Evolutionary conservation across 1,140 invertebrate genomes (phyloP), one percentile per base, ranked within the genome.

Genomic region (Drosophila biarmipes): DNA sequence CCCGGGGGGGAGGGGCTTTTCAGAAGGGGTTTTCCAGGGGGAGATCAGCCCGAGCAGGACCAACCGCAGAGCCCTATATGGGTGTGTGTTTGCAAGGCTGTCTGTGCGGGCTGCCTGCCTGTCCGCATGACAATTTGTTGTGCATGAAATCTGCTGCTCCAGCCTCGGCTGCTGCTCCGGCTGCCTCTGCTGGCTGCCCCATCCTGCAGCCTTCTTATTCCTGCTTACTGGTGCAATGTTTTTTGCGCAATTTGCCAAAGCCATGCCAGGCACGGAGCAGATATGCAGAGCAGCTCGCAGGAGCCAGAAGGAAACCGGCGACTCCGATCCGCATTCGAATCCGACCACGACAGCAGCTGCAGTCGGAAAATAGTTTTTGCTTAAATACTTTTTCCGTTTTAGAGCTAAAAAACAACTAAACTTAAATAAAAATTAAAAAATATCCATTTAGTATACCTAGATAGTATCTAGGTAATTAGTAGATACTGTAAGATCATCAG

Each of bases 91-190:
- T 61, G 42, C 58, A 12, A 59, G 62, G 49, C 35, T 56, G 73
- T 53, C 59, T 81, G 78, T 81, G 78, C 66, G 66, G 66, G 76
- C 59, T 72, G 72, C 66, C 80, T 86, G 81, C 81, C 82, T 87
- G 82, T 87, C 82, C 84, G 78, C 82, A 87, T 87, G 82, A 87
- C 82, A 87, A 87, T 87, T 87, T 87, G 82, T 87, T 86, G 81
- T 86, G 78, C 82, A 81, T 86, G 82, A 86, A 86, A 86, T 86
- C 81, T 82, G 67, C 78, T 68, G 67, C 63, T 67, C n/a, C n/a
- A n/a, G 49, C 54, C 48, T 27, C 24, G n/a, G 24, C 43, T 46
- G 11, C 43, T 27, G 12, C 12, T 48, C 42, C 66, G 55, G 34
- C 21, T 54, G 48, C 49, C 8, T 10, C 29, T 67, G 68, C 24